Evolutionary conservation across 2,113 vertebrate species (phyloP), one percentile per base, ranked within the genome.

Genomic region (Hydrochoerus hydrochaeris): DNA sequence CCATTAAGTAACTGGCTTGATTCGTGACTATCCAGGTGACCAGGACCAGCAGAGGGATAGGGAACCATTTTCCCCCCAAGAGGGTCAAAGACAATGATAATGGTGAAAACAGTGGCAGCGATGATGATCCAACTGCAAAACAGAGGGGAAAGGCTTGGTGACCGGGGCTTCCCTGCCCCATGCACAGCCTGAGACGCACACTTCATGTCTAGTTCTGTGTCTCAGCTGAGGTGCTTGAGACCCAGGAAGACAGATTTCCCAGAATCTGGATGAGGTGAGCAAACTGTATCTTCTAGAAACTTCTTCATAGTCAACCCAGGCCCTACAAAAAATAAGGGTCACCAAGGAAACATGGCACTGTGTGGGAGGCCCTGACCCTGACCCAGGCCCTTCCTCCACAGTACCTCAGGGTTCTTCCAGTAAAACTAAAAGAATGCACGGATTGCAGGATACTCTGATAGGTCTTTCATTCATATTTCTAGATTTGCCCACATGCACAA

Each of bases 31-130:
- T 99, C 98, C 98, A 99, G 91, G 89, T 98, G 98, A 0, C 71
- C 96, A 78, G 98, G 58, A 0, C 84, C 94, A 0, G 87, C 44
- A 0, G 89, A 14, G 0, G 98, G 26, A 3, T 97, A 97, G 22
- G 96, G 96, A 0, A 97, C 97, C 63, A 97, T 98, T 26, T 98
- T 99, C 17, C 98, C 99, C 4, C 99, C 99, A 5, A 99, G 98
- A 0, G 99, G 99, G 96, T 99, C 99, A 52, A 99, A 99, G 94
- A 99, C 99, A 0, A 99, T 97, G 17, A 99, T 0, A 16, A 99
- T 98, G 0, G 99, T 99, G 13, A 99, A 17, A 32, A 95, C 14
- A 0, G 99, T 99, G 46, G 99, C 99, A 49, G 99, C 35, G 46
- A 99, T 98, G 98, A 99, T 99, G 91, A 99, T 97, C 99, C 99